phyloP scores from a whole-genome alignment of 2,113 vertebrate genomes.

The Egretta garzetta region DNA sequence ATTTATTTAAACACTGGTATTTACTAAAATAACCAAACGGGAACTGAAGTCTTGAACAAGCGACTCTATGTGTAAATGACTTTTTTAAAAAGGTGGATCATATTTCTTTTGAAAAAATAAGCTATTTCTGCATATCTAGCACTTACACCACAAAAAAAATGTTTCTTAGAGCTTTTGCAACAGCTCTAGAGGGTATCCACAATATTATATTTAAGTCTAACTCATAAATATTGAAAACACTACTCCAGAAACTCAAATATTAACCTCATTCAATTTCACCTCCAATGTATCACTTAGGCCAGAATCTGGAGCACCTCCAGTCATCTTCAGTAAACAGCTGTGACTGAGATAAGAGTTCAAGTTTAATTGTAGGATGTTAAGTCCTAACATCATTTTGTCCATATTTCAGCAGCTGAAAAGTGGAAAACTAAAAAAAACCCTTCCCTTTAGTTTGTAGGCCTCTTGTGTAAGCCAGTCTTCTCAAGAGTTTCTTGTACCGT shows the following conservation, averaged over 20 bases:
- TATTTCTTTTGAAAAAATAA: background rate
- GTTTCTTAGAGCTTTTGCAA: background rate
- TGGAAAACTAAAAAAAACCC: background rate
- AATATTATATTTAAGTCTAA: background rate
- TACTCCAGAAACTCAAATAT: background rate
- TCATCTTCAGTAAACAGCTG: background rate
- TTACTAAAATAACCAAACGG: background rate
- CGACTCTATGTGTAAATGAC: background rate
- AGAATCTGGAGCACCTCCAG: background rate
- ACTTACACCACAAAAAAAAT: background rate
- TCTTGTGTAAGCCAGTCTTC: background rate
- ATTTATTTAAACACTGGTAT: background rate
- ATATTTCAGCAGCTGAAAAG: background rate
- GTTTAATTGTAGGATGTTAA: background rate
- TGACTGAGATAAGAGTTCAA: background rate
- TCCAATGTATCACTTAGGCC: background rate
- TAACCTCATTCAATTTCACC: background rate
- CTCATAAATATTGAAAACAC: background rate
- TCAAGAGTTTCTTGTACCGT: background rate
- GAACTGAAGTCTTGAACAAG: background rate
- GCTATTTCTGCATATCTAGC: background rate
- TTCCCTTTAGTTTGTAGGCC: background rate
- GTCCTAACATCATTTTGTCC: background rate
- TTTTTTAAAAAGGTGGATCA: background rate
- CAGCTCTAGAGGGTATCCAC: background rate